Conservation (phyloP, 2,113 vertebrate genomes). For the Saccopteryx leptura region DNA sequence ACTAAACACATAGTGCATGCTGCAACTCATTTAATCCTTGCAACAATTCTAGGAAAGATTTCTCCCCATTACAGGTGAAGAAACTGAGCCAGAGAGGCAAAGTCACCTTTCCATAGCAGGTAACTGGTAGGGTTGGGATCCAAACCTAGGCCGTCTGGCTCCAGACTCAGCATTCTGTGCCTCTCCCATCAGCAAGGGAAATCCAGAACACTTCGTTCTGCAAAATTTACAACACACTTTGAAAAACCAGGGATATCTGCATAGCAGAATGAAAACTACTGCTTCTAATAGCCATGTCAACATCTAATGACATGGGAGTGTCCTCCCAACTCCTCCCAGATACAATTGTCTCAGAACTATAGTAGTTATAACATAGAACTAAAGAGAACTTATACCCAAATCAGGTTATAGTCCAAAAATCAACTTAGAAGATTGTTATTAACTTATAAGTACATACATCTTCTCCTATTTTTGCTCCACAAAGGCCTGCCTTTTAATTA, state of each 20-base stretch:
- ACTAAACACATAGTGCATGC: neutral
- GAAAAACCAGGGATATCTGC: neutral
- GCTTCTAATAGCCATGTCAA: neutral
- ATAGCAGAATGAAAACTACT: neutral
- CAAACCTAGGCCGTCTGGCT: neutral
- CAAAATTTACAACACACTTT: neutral
- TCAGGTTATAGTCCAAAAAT: neutral
- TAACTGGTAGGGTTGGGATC: neutral
- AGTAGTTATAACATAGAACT: neutral
- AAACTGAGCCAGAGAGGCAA: neutral
- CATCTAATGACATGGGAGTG: neutral
- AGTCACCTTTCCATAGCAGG: neutral
- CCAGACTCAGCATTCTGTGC: neutral
- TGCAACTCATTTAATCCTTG: neutral
- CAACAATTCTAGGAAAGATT: neutral
- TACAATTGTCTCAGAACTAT: neutral
- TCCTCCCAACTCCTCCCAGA: conserved; percentile 14
- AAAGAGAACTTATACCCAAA: conserved; percentile 56
- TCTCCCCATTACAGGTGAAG: conserved; percentile 20
- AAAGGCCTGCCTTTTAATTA: neutral
- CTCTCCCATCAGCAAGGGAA: conserved; percentile 37
- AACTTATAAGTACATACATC: conserved; percentile 1
- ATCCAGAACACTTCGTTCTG: neutral
- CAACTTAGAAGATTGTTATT: conserved; percentile 30
- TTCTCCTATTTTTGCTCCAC: neutral